These are phyloP conservation scores for Torymus texanus DNA, from an alignment of 2,888 invertebrate species.

Conservation along the genomic window DNA sequence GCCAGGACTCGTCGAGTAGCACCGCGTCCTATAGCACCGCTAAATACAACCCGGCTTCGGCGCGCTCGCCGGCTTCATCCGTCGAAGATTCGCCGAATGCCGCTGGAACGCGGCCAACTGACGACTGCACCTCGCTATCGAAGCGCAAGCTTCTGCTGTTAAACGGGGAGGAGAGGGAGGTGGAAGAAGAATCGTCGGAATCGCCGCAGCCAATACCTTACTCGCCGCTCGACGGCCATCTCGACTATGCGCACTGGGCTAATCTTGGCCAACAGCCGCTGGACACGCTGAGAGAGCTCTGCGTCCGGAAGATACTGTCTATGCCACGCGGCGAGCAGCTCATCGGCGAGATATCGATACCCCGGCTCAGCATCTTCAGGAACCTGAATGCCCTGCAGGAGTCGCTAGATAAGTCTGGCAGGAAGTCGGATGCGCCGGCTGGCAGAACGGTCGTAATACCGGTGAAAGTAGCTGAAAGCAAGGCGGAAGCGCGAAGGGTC, in stretches of 20 bases:
- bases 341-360: conserved; percentile 65
- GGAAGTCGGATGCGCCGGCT: too few relatives aligned
- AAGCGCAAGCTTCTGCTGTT: conserved; percentile 62
- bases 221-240: conserved; percentile 61
- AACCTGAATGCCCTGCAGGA: not conserved
- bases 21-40: conserved; percentile 77
- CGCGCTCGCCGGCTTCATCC: conserved; percentile 59
- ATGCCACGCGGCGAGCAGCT: conserved; percentile 84
- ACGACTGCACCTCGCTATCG: conserved; percentile 55
- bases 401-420: too few relatives aligned
- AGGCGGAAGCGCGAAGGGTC: too few relatives aligned
- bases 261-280: conserved; percentile 66
- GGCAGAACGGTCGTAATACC: too few relatives aligned
- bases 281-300: conserved; percentile 80
- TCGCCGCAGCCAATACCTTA: conserved; percentile 61
- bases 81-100: conserved; percentile 67
- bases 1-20: conserved; percentile 79
- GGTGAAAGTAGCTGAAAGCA: too few relatives aligned
- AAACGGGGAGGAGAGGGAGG: conserved; percentile 65
- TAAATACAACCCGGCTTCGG: conserved; percentile 78
- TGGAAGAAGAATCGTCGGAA: conserved; percentile 43
- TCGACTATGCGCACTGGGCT: conserved; percentile 62
- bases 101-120: conserved; percentile 61
- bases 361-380: conserved; percentile 61
- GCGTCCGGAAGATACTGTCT: conserved; percentile 80